Conservation (phyloP, 2,797 vertebrate genomes). For the Potorous gilbertii region DNA sequence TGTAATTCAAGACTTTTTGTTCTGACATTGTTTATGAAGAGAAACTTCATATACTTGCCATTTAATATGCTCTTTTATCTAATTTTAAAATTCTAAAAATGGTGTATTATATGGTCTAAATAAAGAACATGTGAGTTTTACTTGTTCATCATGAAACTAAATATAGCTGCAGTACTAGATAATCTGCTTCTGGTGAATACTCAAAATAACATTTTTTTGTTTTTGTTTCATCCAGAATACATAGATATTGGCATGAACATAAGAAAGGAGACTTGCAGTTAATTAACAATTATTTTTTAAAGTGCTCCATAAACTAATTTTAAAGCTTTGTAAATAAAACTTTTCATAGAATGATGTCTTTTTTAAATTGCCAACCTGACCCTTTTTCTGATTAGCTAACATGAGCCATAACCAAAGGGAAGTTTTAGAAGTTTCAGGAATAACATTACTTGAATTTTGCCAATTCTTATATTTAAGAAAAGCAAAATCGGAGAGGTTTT, state of each 20-base stretch:
- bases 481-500: background rate
- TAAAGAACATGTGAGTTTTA: slow-evolving; percentile 97
- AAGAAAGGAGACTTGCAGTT: background rate
- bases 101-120: slow-evolving; percentile 96
- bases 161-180: slow-evolving; percentile 62
- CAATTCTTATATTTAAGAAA: background rate
- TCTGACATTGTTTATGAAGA: slow-evolving; percentile 91
- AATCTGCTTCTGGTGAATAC: slow-evolving; percentile 6
- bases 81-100: slow-evolving; percentile 88
- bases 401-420: background rate
- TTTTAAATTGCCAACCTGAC: background rate
- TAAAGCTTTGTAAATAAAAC: background rate
- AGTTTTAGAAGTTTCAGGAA: background rate
- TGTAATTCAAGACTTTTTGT: slow-evolving; percentile 90
- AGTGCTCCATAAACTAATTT: background rate
- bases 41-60: slow-evolving; percentile 90
- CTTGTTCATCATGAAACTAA: slow-evolving; percentile 91
- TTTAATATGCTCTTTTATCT: slow-evolving; percentile 93
- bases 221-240: background rate
- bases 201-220: rapidly evolving
- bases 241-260: background rate
- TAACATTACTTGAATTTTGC: background rate
- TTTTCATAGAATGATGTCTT: background rate
- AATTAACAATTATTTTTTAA: background rate
- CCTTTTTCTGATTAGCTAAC: background rate